A percentile compares a stretch with the other conserved stretches of the same genome.
Conservation (phyloP, 2,797 vertebrate genomes). For the Pseudopleuronectes americanus region DNA sequence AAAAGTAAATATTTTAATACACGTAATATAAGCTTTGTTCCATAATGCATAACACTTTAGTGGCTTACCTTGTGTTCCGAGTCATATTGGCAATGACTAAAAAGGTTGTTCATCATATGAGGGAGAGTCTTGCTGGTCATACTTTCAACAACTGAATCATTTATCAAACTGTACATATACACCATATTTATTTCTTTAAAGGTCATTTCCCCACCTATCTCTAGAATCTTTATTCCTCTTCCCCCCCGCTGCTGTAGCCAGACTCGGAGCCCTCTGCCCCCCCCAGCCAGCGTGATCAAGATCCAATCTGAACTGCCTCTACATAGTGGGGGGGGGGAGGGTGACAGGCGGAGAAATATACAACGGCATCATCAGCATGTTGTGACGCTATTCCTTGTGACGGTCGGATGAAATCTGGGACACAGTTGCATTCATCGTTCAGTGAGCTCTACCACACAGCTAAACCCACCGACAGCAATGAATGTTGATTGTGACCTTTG, state of each 20-base stretch:
- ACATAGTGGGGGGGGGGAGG: conserved; percentile 15
- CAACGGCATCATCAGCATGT: conserved; percentile 72
- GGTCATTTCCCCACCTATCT: conserved; percentile 46
- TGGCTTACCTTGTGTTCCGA: neutral
- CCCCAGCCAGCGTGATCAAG: conserved; percentile 46
- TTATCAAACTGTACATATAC: conserved; percentile 20
- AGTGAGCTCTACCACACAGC: conserved; percentile 97
- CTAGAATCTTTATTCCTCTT: conserved; percentile 25
- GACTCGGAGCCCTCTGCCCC: conserved; percentile 9
- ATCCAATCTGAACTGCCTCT: conserved; percentile 67
- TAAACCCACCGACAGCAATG: conserved; percentile 99
- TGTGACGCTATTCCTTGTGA: conserved; percentile 65
- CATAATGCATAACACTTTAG: neutral
- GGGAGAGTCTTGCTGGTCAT: too few species aligned
- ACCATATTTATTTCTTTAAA: conserved; percentile 32
- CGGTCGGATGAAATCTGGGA: conserved; percentile 86
- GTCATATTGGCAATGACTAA: neutral
- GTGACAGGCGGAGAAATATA: conserved; percentile 51
- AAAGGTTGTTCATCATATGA: conserved; percentile 8
- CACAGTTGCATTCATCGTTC: conserved; percentile 99
- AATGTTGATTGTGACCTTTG: conserved; percentile 99
- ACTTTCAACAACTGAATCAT: conserved; percentile 5
- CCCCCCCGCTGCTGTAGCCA: conserved; percentile 6
- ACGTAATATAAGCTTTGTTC: neutral
- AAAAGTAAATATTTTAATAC: conserved; percentile 3